Conservation (phyloP, 2,888 invertebrate genomes). For the Poecilus cupreus region DNA sequence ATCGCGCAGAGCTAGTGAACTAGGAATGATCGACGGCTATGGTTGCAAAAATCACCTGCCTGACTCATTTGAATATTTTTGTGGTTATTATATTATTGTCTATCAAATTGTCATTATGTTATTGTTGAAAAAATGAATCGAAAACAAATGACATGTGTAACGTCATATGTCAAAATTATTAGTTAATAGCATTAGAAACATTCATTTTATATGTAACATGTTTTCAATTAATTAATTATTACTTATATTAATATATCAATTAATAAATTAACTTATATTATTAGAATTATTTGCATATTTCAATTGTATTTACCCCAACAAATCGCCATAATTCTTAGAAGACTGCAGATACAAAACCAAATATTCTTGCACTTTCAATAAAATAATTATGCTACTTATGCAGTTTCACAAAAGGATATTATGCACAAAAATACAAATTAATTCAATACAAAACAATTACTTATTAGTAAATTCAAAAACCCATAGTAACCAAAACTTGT, state of each 20-base stretch:
- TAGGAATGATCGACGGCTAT: not conserved
- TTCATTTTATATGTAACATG: too few relatives aligned
- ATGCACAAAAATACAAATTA: not conserved
- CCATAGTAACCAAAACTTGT: constrained; percentile 14
- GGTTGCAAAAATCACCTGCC: not conserved
- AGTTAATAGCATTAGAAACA: not conserved
- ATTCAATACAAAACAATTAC: not conserved
- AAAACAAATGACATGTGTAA: constrained; percentile 10
- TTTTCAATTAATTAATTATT: too few relatives aligned
- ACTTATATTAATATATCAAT: not conserved
- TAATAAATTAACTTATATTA: not conserved
- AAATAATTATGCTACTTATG: not conserved
- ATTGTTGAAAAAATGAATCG: not conserved
- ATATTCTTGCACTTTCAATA: not conserved
- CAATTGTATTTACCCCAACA: not conserved
- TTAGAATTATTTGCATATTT: not conserved
- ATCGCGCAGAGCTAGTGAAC: not conserved
- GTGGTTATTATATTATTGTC: not conserved
- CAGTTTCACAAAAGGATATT: not conserved
- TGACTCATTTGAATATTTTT: not conserved
- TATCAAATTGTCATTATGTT: not conserved
- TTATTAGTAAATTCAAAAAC: constrained; percentile 34
- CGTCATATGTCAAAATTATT: not conserved
- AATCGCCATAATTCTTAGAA: not conserved
- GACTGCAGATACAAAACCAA: not conserved